phyloP scores from a whole-genome alignment of 2,113 vertebrate species.

The Takifugu bimaculatus region DNA sequence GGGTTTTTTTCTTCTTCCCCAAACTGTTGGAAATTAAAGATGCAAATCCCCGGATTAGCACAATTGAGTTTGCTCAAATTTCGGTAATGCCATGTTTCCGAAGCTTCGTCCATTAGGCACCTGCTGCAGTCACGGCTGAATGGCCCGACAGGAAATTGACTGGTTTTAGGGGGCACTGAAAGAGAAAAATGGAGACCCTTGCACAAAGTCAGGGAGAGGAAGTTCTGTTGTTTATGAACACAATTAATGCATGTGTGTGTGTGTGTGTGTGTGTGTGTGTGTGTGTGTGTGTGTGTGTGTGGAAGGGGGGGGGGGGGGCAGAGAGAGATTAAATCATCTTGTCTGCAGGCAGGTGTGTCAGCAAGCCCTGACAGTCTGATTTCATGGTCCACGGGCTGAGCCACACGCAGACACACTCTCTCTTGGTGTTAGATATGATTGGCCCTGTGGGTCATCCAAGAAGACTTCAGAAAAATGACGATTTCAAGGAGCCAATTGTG shows the following conservation, averaged over 20 bases:
- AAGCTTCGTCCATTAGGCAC: slow-evolving; percentile 70
- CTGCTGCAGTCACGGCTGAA: slow-evolving; percentile 63
- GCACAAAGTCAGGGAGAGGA: slow-evolving; percentile 42
- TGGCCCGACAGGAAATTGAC: slow-evolving; percentile 66
- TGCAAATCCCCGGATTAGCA: slow-evolving; percentile 75
- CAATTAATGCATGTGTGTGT: slow-evolving; percentile 59
- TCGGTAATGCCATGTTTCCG: slow-evolving; percentile 67
- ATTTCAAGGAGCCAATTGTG: slow-evolving; percentile 38
- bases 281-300: slow-evolving; percentile 4
- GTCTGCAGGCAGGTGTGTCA: slow-evolving; percentile 54
- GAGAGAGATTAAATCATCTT: not conserved
- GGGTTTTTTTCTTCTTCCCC: slow-evolving; percentile 42
- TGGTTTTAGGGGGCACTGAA: slow-evolving; percentile 43
- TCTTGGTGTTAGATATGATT: slow-evolving; percentile 51
- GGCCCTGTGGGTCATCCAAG: slow-evolving; percentile 28
- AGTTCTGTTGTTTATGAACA: slow-evolving; percentile 52
- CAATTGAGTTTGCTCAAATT: slow-evolving; percentile 70
- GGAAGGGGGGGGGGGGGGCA: not conserved
- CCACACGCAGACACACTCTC: slow-evolving; percentile 49
- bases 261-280: slow-evolving; percentile 6
- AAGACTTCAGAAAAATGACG: slow-evolving; percentile 32
- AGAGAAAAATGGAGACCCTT: not conserved
- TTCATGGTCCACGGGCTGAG: slow-evolving; percentile 62
- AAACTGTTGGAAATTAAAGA: slow-evolving; percentile 66
- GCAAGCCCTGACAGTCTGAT: slow-evolving; percentile 67